These are phyloP conservation scores for Tachina lurida DNA, from an alignment of 2,888 invertebrate species.

Conservation along the genomic window DNA sequence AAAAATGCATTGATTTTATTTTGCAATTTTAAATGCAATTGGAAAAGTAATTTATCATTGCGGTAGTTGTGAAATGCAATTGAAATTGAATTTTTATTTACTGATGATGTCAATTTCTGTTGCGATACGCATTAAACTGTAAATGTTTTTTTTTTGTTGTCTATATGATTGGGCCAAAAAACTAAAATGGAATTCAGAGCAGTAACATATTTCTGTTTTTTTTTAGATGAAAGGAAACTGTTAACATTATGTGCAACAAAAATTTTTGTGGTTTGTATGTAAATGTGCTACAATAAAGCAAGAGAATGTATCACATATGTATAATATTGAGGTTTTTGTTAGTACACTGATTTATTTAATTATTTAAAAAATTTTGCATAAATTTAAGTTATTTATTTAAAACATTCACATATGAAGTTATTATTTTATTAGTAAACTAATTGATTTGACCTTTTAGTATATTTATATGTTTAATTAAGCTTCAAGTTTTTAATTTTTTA, in stretches of 20 bases:
- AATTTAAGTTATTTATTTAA: neutral
- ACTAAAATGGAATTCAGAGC: neutral
- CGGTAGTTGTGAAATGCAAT: conserved; percentile 72
- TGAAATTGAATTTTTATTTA: conserved; percentile 65
- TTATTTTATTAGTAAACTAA: too few species aligned
- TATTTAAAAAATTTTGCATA: neutral
- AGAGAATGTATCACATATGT: neutral
- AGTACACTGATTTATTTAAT: conserved; percentile 1
- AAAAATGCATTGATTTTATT: conserved; percentile 47
- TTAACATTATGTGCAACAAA: conserved; percentile 19
- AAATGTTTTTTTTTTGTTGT: neutral
- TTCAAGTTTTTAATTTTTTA: too few species aligned
- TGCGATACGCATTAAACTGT: conserved; percentile 36
- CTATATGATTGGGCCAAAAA: neutral
- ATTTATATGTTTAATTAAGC: too few species aligned
- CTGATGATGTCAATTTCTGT: conserved; percentile 27
- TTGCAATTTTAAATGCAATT: conserved; percentile 48
- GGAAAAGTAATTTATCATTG: conserved; percentile 76
- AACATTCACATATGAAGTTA: neutral
- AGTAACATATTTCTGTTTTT: conserved; percentile 7
- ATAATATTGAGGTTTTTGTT: conserved; percentile 2
- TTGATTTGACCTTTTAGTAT: too few species aligned
- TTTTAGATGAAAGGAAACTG: conserved; percentile 11
- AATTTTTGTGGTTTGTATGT: conserved; percentile 36
- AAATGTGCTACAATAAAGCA: neutral